These are phyloP conservation scores for Mactromeris polynyma DNA, from an alignment of 2,888 invertebrate genomes.

Conservation along the genomic window DNA sequence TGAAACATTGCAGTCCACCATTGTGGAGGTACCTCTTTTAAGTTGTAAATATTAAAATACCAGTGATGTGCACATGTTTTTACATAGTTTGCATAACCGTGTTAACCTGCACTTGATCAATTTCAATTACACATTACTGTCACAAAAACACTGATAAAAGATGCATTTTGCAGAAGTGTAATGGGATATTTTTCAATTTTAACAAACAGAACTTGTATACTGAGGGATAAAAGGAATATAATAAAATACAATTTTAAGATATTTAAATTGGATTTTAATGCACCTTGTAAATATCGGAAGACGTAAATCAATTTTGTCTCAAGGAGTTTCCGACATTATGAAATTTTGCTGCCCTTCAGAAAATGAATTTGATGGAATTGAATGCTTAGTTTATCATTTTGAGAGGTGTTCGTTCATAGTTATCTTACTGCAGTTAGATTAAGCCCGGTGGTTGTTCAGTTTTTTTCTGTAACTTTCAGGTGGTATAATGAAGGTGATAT, in stretches of 20 bases:
- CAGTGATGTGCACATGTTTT: not conserved
- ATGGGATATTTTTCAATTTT: constrained; percentile 29
- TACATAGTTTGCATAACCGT: not conserved
- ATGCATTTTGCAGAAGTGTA: not conserved
- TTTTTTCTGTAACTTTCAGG: not conserved
- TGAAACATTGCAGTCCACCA: not conserved
- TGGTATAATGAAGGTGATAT: not conserved
- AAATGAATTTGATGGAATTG: not conserved
- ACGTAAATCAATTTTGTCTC: constrained; percentile 21
- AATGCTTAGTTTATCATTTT: not conserved
- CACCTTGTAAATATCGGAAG: constrained; percentile 30
- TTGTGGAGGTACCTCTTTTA: not conserved
- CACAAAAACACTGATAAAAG: not conserved
- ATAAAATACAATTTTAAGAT: constrained; percentile 45
- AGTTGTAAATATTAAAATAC: not conserved
- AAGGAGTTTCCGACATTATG: constrained; percentile 16
- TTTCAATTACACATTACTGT: constrained; percentile 22
- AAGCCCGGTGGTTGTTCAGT: not conserved
- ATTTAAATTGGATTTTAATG: constrained; percentile 51
- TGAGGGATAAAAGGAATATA: constrained; percentile 30
- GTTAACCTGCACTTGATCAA: constrained; percentile 21
- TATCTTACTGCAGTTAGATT: not conserved
- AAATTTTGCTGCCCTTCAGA: constrained; percentile 12
- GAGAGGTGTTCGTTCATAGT: not conserved
- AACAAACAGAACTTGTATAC: constrained; percentile 44